Conservation (phyloP, 2,113 vertebrate genomes). For the Siphamia tubifer region DNA sequence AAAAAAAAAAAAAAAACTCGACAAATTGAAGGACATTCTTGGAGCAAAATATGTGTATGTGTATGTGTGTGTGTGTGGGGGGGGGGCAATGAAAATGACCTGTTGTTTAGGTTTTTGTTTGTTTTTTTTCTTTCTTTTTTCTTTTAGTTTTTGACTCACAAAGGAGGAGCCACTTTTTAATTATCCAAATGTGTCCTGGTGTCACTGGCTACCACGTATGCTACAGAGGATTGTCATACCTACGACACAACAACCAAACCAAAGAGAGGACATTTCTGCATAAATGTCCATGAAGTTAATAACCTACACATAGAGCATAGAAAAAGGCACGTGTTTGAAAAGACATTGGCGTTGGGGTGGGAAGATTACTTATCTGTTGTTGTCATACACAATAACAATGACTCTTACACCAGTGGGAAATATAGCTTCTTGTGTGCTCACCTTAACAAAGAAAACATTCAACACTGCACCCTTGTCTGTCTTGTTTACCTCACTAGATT, state of each 20-base stretch:
- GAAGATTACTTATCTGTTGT: conserved; percentile 55
- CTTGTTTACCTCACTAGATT: conserved; percentile 77
- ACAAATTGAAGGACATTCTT: conserved; percentile 58
- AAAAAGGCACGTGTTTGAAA: conserved; percentile 35
- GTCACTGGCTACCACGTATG: neutral
- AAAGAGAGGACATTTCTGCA: neutral
- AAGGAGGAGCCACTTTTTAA: conserved; percentile 21
- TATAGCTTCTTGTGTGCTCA: conserved; percentile 58
- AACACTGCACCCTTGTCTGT: conserved; percentile 66
- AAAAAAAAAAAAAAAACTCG: conserved; percentile 21
- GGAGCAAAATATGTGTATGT: neutral
- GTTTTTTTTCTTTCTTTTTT: conserved; percentile 5
- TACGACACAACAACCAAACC: neutral
- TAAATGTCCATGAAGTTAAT: conserved; percentile 26
- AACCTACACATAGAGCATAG: conserved; percentile 18
- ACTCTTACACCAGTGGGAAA: conserved; percentile 56
- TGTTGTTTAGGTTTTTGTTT: no score
- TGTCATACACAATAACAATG: conserved; percentile 47
- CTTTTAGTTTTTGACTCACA: conserved; percentile 23
- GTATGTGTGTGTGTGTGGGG: no score
- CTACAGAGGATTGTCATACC: conserved; percentile 2
- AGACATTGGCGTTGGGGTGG: conserved; percentile 27
- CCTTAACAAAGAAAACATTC: conserved; percentile 66
- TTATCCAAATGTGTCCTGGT: conserved; percentile 22
- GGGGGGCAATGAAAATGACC: conserved; percentile 19